Base-by-base conservation (phyloP, 2,797 vertebrate species). In the Sebastes steindachneri region DNA sequence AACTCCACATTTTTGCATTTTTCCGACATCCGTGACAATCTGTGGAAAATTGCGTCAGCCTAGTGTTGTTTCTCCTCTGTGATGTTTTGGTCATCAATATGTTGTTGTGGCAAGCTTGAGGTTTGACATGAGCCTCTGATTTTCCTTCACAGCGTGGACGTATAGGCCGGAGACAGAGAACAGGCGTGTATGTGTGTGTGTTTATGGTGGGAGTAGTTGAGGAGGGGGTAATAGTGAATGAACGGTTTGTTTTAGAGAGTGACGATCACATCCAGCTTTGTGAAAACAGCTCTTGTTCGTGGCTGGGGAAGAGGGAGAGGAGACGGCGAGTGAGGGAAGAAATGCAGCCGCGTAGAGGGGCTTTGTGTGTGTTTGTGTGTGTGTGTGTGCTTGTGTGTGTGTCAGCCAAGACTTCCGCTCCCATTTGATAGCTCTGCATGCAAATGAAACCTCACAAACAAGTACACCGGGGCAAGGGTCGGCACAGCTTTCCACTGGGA, bases 391-490 rank as follows among this genome's bases (percentile, higher is more conserved):
- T 21, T 58, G 58, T 81, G 62, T 71, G 74, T 72, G 77, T 67
- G 74, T 86, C 67, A 77, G 83, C 79, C 77, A 88, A 94, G 88
- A 92, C 93, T 95, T 96, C 93, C 90, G 91, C 89, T 89, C 71
- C 60, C 80, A 88, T 93, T 88, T 75, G 88, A 93, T 88, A 84
- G 90, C 86, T 79, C 79, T 88, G 89, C 91, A 95, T 93, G 92
- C 94, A 94, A 94, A 95, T 95, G 89, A 92, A 94, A 92, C 88
- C 88, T 85, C 91, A 91, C 92, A 95, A 95, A 95, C 92, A 93
- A 94, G 92, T 87, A 91, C 89, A 92, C 85, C 79, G 78, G 92
- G 93, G 88, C 89, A 94, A 84, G 85, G 92, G 90, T 95, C 90
- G 86, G 84, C 21, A 17, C 73, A 73, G 89, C 79, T 79, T 90